Evolutionary conservation across 2,113 vertebrate species (phyloP).

Genomic region (Stictonetta naevosa): DNA sequence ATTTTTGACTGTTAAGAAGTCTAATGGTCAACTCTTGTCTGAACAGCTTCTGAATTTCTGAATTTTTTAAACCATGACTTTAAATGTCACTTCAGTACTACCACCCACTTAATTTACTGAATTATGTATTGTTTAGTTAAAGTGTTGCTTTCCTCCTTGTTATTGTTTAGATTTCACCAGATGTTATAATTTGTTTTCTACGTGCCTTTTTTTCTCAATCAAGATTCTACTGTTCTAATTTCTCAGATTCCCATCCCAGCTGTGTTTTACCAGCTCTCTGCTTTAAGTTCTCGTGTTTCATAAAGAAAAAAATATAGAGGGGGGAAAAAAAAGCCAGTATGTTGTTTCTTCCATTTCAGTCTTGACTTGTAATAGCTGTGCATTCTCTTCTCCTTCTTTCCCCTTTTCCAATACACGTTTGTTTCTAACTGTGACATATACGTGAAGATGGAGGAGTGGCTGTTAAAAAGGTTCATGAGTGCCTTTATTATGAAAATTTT

Average conservation of each 20-base stretch:
- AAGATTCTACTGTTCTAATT: neutral
- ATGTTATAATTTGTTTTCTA: conserved; percentile 50
- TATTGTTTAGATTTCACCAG: conserved; percentile 62
- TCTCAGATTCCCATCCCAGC: neutral
- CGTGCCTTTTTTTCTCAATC: neutral
- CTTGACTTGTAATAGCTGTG: neutral
- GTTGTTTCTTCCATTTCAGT: neutral
- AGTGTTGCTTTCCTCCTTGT: conserved; percentile 41
- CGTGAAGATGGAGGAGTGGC: neutral
- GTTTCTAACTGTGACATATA: neutral
- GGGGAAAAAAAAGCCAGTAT: neutral
- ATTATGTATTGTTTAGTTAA: conserved; percentile 58
- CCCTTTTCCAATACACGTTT: neutral
- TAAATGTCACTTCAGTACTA: conserved; percentile 8
- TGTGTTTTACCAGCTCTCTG: neutral
- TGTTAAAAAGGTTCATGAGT: neutral
- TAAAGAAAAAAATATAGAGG: neutral
- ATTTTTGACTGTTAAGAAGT: neutral
- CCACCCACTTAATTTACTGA: conserved; percentile 49
- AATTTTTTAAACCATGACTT: conserved; percentile 1
- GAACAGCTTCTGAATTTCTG: neutral
- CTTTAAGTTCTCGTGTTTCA: neutral
- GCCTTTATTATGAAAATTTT: neutral
- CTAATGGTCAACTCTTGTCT: neutral
- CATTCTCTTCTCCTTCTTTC: neutral